Percentiles rank a stretch among this genome's conserved stretches.
Conservation (phyloP, 2,113 vertebrate species). For the Forbesichthys agassizii region DNA sequence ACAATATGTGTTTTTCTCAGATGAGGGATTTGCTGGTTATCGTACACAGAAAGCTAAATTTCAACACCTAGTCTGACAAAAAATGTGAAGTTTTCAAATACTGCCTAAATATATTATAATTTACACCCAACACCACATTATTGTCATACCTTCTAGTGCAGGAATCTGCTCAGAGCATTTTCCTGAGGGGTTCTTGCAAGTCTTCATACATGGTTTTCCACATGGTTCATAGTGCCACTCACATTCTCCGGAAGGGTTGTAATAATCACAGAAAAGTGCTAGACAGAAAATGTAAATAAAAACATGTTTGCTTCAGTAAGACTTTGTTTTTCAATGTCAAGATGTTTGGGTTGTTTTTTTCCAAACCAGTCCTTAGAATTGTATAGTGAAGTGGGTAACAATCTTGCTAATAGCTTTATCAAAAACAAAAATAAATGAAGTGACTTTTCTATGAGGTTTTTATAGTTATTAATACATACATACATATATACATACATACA, state of each 20-base stretch:
- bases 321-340: too few species aligned
- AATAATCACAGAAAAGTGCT: constrained; percentile 93
- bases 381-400: background rate
- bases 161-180: constrained; percentile 76
- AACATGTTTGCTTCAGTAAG: too few species aligned
- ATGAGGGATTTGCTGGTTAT: background rate
- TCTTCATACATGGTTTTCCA: constrained; percentile 83
- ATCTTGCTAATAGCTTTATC: background rate
- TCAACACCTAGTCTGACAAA: background rate
- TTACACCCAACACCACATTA: background rate
- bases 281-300: constrained; percentile 3
- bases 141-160: constrained; percentile 83
- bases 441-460: too few species aligned
- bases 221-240: constrained; percentile 91
- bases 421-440: background rate
- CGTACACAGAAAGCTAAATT: background rate
- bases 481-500: too few species aligned
- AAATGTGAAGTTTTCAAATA: too few species aligned
- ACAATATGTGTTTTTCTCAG: background rate
- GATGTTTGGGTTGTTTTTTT: too few species aligned
- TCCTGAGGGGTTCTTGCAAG: constrained; percentile 85
- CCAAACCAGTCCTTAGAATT: too few species aligned
- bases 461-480: too few species aligned
- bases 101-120: too few species aligned
- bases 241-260: constrained; percentile 83